Conservation (phyloP, 2,888 invertebrate genomes). For the Acronicta psi region DNA sequence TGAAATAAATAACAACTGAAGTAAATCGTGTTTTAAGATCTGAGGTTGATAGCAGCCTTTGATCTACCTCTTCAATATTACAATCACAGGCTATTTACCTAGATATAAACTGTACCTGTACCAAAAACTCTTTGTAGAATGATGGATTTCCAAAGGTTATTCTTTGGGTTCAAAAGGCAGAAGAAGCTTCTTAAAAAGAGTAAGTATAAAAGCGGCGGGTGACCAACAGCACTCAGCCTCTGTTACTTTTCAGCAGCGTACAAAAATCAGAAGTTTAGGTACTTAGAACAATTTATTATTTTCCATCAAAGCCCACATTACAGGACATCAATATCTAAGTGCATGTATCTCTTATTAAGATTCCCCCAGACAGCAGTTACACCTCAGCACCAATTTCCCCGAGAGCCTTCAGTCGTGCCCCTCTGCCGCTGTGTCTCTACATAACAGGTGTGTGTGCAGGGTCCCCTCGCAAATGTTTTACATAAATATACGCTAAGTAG, state of each 20-base stretch:
- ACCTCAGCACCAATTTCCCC: constrained; percentile 3
- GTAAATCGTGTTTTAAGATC: not conserved
- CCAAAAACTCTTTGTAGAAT: no score
- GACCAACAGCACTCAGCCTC: no score
- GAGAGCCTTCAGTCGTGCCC: not conserved
- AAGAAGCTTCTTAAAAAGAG: no score
- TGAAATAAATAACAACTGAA: not conserved
- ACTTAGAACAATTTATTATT: no score
- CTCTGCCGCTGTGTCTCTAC: not conserved
- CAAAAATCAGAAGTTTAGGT: constrained; percentile 11
- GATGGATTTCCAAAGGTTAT: no score
- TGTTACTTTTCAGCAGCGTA: no score
- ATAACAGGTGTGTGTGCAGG: constrained; percentile 14
- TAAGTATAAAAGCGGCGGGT: no score
- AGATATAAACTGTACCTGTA: no score
- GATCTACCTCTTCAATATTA: not conserved
- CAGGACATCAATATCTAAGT: constrained; percentile 20
- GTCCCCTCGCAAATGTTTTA: constrained; percentile 9
- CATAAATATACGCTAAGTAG: constrained; percentile 40
- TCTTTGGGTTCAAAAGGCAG: no score
- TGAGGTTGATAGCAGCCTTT: no score
- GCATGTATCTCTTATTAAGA: constrained; percentile 24
- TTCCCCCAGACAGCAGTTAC: constrained; percentile 15
- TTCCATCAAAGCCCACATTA: constrained; percentile 4
- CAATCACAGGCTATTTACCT: no score